Evolutionary conservation across 1,140 invertebrate species (phyloP), one percentile per base, ranked within the genome.

Genomic region (Drosophila pruinosa): DNA sequence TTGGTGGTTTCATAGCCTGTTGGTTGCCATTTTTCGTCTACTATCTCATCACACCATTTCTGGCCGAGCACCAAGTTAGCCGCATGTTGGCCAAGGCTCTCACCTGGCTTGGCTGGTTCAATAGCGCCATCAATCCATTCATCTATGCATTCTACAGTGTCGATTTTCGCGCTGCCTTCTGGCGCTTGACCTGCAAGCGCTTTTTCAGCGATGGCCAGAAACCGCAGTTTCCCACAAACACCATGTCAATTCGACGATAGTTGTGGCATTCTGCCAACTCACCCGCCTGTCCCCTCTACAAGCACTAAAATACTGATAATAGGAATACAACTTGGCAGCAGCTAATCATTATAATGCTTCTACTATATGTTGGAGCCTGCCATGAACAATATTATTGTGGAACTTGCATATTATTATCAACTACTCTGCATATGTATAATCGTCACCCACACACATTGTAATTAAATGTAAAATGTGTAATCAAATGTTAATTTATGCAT

Each of bases 41-140:
- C 41, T 98, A 98, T 89, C 91, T 98, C 7, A 92, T 96, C 4
- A 96, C 95, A 0, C 95, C 96, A 0, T 97, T 97, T 75, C 82
- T 94, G 14, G 92, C 93, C 0, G 92, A 81, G 12, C 91, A 91
- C 38, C 93, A 93, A 52, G 92, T 93, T 2, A 94, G 93, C 69
- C 90, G 92, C 0, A 92, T 94, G 14, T 92, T 97, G 10, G 96
- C 97, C 94, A 94, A 94, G 41, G 94, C 96, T 38, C 92, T 98
- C 28, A 97, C 96, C 0, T 99, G 97, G 97, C 93, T 98, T 31
- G 97, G 95, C 0, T 98, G 98, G 95, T 95, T 97, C 63, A 99
- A 98, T 91, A 98, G 97, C 3, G 95, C 95, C 1, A 96, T 97
- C 52, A 97, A 97, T 91, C 96, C 96, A 0, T 96, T 97, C 80